A percentile compares a stretch with the other conserved stretches of the same genome.
These are phyloP conservation scores for Puffinus mauretanicus DNA, from an alignment of 2,113 vertebrate genomes.

Conservation along the genomic window DNA sequence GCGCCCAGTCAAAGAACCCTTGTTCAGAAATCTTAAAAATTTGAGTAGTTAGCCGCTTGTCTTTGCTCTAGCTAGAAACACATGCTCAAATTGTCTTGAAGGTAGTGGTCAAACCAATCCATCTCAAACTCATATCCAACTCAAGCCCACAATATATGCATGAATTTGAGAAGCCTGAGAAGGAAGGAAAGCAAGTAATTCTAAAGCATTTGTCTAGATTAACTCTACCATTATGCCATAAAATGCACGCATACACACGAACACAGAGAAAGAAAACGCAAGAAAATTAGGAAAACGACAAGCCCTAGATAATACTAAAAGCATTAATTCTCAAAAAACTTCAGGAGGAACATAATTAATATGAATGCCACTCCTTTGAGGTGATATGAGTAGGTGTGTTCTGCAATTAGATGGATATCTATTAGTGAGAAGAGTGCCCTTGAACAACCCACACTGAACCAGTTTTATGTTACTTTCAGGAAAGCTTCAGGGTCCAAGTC, in stretches of 20 bases:
- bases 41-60: neutral
- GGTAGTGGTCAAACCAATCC: neutral
- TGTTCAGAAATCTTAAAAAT: neutral
- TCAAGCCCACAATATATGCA: neutral
- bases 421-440: neutral
- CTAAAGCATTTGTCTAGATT: neutral
- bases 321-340: neutral
- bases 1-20: neutral
- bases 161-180: neutral
- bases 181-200: neutral
- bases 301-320: neutral
- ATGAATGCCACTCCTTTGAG: neutral
- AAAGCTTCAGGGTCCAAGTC: neutral
- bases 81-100: neutral
- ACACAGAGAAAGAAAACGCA: neutral
- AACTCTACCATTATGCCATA: neutral
- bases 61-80: neutral
- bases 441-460: neutral
- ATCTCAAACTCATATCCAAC: neutral
- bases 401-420: neutral
- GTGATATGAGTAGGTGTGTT: neutral
- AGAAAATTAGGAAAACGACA: neutral
- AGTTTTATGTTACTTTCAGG: neutral
- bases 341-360: neutral
- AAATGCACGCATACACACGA: neutral